Conservation (phyloP, 2,113 vertebrate species). For the Oryzias javanicus region DNA sequence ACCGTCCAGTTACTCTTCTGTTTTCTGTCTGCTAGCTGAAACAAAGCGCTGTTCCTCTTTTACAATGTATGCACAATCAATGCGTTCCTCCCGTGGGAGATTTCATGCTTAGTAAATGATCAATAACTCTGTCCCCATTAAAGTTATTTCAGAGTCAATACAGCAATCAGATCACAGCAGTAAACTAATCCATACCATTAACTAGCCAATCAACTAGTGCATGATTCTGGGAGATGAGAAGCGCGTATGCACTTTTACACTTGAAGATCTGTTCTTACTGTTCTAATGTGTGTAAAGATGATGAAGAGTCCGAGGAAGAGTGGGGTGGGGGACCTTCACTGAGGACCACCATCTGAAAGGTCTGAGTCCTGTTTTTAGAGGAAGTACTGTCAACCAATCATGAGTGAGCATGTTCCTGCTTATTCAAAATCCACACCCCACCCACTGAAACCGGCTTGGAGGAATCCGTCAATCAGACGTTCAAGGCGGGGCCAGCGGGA, state of each 20-base stretch:
- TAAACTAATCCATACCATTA: conserved; percentile 42
- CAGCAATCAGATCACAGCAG: conserved; percentile 44
- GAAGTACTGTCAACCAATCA: no score
- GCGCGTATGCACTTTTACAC: neutral
- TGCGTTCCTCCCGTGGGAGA: conserved; percentile 35
- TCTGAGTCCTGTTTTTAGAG: no score
- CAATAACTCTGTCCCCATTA: conserved; percentile 52
- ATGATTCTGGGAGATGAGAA: conserved; percentile 42
- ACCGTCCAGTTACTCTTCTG: neutral
- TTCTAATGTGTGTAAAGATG: neutral
- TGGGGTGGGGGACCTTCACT: no score
- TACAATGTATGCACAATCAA: conserved; percentile 46
- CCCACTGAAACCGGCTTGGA: no score
- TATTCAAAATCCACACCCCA: no score
- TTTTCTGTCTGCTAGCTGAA: neutral
- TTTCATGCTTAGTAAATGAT: conserved; percentile 52
- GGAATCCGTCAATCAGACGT: no score
- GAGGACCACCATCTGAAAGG: no score
- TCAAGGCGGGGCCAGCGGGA: no score
- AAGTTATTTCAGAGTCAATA: conserved; percentile 56
- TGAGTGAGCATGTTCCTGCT: no score
- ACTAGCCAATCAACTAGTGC: conserved; percentile 46
- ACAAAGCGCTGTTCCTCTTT: conserved; percentile 13
- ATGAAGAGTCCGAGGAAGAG: no score
- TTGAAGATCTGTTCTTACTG: neutral